Base-by-base conservation (phyloP, 1,140 invertebrate species). In the Bombus sibiricus region DNA sequence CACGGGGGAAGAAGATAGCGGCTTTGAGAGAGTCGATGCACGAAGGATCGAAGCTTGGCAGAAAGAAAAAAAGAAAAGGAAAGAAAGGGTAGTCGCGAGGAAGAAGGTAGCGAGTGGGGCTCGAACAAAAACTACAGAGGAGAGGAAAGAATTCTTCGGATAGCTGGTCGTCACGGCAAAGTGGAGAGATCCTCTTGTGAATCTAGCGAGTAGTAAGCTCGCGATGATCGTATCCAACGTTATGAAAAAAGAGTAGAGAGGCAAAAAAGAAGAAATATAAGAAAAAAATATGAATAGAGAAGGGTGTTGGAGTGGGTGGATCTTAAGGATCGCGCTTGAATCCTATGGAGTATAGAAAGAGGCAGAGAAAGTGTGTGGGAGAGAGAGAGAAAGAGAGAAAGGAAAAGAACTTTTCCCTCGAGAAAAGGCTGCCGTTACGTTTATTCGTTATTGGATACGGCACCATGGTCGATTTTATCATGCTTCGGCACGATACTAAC, bases 321-420 rank as follows among this genome's bases (percentile, higher is more conserved):
- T 88, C 76, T 85, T 72, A 73, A 88, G 76, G 62, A 87, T 71
- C 41, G 39, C 68, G 41, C 72, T 85, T 53, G 37, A 73, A 53
- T 80, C 57, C 86, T 72, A 85, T 85, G 41, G 59, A 68, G 71
- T 72, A 85, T 84, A 69, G 66, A 68, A 53, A 81, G 43, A 39
- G 72, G 78, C 57, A 12, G 25, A 12, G 59, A n/a, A 62, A n/a
- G 59, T 12, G 25, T 10, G 3, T 10, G 57, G 0, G 10, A 10
- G 25, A 10, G 8, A 28, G 8, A 28, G 9, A 28, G 57, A 59
- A 9, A 28, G 57, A 28, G 28, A 62, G 59, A 5, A 4, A 5
- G 28, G 12, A 2, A 8, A 22, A 8, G 59, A n/a, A 62, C 3
- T 28, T 62, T 72, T 79, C 37, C 39, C 28, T 32, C 13, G 64